Evolutionary conservation across 2,888 invertebrate species (phyloP).

Genomic region (Empis stercorea): DNA sequence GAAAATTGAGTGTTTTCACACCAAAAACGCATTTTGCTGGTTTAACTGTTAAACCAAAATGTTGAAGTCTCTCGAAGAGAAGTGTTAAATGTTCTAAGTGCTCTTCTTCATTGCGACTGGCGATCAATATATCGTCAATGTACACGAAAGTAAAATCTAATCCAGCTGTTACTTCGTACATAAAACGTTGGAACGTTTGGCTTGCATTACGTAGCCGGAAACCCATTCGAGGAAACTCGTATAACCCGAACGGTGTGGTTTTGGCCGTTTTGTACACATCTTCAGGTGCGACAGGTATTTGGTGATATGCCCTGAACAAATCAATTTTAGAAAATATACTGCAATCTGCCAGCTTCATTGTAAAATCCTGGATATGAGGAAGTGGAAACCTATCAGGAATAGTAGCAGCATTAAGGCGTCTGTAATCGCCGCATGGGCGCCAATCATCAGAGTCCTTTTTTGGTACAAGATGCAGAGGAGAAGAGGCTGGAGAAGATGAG

Average conservation of each 20-base stretch:
- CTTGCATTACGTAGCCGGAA: neutral
- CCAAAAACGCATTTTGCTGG: slow-evolving; percentile 2
- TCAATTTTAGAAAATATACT: neutral
- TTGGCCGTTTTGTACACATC: neutral
- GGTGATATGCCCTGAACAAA: neutral
- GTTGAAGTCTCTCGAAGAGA: neutral
- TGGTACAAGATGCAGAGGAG: slow-evolving; percentile 7
- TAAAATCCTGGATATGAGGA: slow-evolving; percentile 4
- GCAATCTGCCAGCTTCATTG: neutral
- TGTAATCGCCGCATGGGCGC: slow-evolving; percentile 6
- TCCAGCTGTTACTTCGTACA: too few species aligned
- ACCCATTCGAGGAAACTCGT: too few species aligned
- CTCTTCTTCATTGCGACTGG: neutral
- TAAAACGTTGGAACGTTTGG: neutral
- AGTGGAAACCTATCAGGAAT: slow-evolving; percentile 4
- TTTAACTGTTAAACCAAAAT: slow-evolving; percentile 1
- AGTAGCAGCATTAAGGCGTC: slow-evolving; percentile 2
- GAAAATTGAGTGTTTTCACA: neutral
- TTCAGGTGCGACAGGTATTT: neutral
- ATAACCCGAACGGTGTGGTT: neutral
- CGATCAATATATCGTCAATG: neutral
- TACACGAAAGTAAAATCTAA: neutral
- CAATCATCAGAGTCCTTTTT: slow-evolving; percentile 5
- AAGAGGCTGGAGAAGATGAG: slow-evolving; percentile 4
- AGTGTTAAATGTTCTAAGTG: neutral